Conservation (phyloP, 1,140 invertebrate genomes). For the Pteromalus puparum region DNA sequence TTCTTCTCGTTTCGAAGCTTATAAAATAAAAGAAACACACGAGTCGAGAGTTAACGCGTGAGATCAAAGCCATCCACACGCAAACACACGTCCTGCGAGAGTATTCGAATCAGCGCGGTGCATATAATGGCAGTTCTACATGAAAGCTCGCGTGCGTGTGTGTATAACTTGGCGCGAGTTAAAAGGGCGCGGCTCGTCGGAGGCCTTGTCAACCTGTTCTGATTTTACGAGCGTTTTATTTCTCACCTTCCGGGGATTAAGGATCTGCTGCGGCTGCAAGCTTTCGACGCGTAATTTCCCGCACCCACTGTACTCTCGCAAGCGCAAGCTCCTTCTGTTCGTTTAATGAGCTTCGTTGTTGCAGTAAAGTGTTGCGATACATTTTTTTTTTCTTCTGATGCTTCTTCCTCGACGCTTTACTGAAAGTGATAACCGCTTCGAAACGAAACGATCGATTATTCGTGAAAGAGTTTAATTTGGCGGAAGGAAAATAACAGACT, state of each 20-base stretch:
- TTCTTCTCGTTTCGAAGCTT: too few relatives aligned
- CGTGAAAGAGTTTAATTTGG: not conserved
- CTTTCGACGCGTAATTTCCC: not conserved
- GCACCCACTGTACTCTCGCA: not conserved
- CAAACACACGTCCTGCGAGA: not conserved
- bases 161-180: not conserved
- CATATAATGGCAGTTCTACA: constrained; percentile 20
- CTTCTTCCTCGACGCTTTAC: not conserved
- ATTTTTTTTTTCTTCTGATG: not conserved
- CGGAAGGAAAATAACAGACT: too few relatives aligned
- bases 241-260: not conserved
- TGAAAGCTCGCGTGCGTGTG: not conserved
- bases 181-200: constrained; percentile 6
- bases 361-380: not conserved
- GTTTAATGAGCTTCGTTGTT: not conserved
- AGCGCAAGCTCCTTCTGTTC: not conserved
- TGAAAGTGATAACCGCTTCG: not conserved
- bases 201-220: constrained; percentile 14
- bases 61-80: not conserved
- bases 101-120: constrained; percentile 14
- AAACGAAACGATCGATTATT: not conserved
- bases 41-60: too few relatives aligned
- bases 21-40: not conserved
- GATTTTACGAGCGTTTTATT: constrained; percentile 24
- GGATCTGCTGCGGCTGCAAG: not conserved